Percentiles rank a stretch among this genome's conserved stretches.
Evolutionary conservation across 2,113 vertebrate genomes (phyloP).

Genomic region (Sarotherodon lohbergeri): DNA sequence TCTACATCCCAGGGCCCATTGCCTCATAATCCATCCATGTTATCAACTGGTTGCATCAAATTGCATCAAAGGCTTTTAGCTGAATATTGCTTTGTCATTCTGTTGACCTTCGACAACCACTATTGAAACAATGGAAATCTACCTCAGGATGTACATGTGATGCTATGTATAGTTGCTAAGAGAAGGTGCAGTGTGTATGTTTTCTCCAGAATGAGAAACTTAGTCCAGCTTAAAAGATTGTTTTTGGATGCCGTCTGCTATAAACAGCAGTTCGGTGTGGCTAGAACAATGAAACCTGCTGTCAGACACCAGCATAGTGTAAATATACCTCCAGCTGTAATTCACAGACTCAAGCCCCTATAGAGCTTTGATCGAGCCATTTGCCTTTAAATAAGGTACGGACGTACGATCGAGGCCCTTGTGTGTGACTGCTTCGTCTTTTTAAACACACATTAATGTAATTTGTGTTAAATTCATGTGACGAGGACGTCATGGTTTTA

Average conservation of each 20-base stretch:
- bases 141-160: slow-evolving; percentile 81
- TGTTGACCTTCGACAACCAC: slow-evolving; percentile 66
- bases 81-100: slow-evolving; percentile 45
- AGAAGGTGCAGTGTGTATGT: slow-evolving; percentile 47
- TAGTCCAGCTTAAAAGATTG: neutral
- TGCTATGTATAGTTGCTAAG: slow-evolving; percentile 33
- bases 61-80: slow-evolving; percentile 19
- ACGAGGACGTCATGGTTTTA: neutral
- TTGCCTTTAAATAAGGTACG: neutral
- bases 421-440: slow-evolving; percentile 4
- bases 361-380: slow-evolving; percentile 23
- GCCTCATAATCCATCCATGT: neutral
- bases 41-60: neutral
- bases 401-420: neutral
- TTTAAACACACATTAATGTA: neutral
- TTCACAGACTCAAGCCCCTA: slow-evolving; percentile 8
- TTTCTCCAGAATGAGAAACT: slow-evolving; percentile 27
- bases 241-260: neutral
- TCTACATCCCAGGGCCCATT: neutral
- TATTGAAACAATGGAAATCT: slow-evolving; percentile 77
- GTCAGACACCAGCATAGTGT: slow-evolving; percentile 49
- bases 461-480: neutral
- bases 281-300: slow-evolving; percentile 44
- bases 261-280: neutral
- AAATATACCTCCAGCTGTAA: slow-evolving; percentile 39